These are phyloP conservation scores for Pipa parva DNA, from an alignment of 2,113 vertebrate genomes.

Conservation along the genomic window DNA sequence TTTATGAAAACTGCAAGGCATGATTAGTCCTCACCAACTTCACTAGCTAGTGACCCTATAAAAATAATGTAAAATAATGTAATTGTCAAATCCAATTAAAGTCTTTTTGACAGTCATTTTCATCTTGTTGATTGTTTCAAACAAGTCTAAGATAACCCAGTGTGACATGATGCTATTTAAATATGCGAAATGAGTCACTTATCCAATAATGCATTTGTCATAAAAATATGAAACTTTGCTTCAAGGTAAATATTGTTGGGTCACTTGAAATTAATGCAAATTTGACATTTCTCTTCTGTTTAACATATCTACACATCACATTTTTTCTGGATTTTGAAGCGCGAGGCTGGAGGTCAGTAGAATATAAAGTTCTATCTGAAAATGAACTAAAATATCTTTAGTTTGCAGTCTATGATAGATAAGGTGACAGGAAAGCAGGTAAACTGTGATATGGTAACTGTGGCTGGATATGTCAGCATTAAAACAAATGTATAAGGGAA, in stretches of 20 bases:
- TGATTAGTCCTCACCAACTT: conserved; percentile 60
- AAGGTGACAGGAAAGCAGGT: no score
- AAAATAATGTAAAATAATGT: conserved; percentile 71
- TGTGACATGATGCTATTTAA: conserved; percentile 68
- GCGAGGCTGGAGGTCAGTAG: conserved; percentile 68
- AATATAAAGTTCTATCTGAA: no score
- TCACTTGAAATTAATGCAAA: conserved; percentile 92
- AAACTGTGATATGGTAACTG: no score
- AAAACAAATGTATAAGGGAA: no score
- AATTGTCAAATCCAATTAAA: conserved; percentile 86
- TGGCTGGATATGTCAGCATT: no score
- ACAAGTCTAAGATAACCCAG: conserved; percentile 66
- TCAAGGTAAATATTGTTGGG: conserved; percentile 78
- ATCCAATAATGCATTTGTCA: conserved; percentile 82
- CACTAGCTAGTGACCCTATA: conserved; percentile 72
- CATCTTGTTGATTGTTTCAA: conserved; percentile 70
- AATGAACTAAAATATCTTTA: no score
- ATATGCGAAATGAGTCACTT: conserved; percentile 82
- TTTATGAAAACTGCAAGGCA: conserved; percentile 74
- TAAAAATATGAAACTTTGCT: conserved; percentile 76
- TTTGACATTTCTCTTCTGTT: conserved; percentile 94
- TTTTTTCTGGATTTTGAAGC: conserved; percentile 59
- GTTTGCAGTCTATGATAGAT: no score
- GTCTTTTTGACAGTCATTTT: conserved; percentile 73
- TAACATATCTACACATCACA: conserved; percentile 87